phyloP scores from a whole-genome alignment of 2,113 vertebrate species.

The Turnix velox region DNA sequence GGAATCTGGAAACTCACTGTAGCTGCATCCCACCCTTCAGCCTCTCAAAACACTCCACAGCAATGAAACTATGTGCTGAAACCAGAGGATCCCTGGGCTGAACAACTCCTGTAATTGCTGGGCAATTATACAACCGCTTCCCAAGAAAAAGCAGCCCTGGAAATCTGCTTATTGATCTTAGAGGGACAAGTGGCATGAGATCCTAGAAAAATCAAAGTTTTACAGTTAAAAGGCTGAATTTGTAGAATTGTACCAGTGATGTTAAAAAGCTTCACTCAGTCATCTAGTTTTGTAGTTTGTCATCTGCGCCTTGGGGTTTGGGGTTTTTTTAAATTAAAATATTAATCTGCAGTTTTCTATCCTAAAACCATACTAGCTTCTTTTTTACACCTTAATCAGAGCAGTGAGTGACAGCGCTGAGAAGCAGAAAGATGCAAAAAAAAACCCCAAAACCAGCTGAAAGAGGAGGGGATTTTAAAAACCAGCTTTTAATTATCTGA shows the following conservation, averaged over 20 bases:
- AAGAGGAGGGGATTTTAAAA: background rate
- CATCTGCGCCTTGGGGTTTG: background rate
- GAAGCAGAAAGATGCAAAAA: background rate
- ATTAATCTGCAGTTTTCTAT: background rate
- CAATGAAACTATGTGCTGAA: slow-evolving; percentile 34
- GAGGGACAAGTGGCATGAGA: background rate
- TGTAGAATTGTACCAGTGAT: background rate
- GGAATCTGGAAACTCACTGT: slow-evolving; percentile 71
- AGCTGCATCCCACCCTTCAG: slow-evolving; percentile 64
- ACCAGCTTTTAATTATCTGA: slow-evolving; percentile 36
- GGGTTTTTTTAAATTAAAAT: background rate
- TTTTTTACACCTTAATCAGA: background rate
- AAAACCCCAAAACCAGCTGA: background rate
- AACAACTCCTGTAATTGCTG: slow-evolving; percentile 2
- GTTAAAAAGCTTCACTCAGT: background rate
- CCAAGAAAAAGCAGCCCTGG: background rate
- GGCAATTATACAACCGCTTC: background rate
- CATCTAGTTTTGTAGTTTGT: background rate
- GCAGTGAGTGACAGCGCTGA: background rate
- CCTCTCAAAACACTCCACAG: slow-evolving; percentile 60
- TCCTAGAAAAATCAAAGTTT: background rate
- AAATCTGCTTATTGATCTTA: background rate
- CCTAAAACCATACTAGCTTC: background rate
- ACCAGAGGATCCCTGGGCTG: slow-evolving; percentile 38
- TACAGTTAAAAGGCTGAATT: no score